Conservation (phyloP, 2,888 invertebrate species). For the Galeopsomyia nigrocyanea region DNA sequence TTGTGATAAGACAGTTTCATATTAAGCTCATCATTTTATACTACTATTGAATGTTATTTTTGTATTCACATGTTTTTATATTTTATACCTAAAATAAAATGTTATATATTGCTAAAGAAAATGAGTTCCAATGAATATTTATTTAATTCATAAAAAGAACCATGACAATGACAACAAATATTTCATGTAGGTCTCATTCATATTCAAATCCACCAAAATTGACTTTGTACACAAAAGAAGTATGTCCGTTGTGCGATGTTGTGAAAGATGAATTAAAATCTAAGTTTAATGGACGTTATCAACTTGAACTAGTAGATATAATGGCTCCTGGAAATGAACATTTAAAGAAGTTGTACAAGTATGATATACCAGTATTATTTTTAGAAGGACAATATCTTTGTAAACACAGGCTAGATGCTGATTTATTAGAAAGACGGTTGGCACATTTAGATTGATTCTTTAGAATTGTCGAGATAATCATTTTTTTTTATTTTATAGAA, state of each 20-base stretch:
- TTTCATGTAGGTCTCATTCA: slow-evolving; percentile 57
- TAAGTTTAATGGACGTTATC: slow-evolving; percentile 74
- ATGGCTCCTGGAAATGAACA: slow-evolving; percentile 79
- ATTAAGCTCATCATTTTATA: slow-evolving; percentile 17
- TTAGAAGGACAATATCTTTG: slow-evolving; percentile 86
- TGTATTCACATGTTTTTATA: neutral
- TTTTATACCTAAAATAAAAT: no score
- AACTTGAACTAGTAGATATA: slow-evolving; percentile 83
- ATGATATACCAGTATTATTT: slow-evolving; percentile 91
- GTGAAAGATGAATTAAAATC: slow-evolving; percentile 77
- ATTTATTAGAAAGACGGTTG: slow-evolving; percentile 72
- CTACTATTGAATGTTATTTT: slow-evolving; percentile 31
- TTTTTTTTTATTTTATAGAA: slow-evolving; percentile 13
- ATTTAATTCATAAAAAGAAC: slow-evolving; percentile 8
- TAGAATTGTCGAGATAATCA: neutral
- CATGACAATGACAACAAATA: slow-evolving; percentile 7
- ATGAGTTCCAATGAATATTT: no score
- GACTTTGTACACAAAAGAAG: slow-evolving; percentile 86
- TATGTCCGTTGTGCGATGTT: slow-evolving; percentile 86
- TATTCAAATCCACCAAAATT: slow-evolving; percentile 72
- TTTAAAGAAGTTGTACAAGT: slow-evolving; percentile 81
- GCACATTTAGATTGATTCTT: slow-evolving; percentile 63
- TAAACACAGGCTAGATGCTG: slow-evolving; percentile 78
- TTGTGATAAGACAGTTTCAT: slow-evolving; percentile 32
- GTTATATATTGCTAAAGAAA: neutral